phyloP scores from a whole-genome alignment of 1,140 invertebrate genomes.

The Platorchestia sp. region DNA sequence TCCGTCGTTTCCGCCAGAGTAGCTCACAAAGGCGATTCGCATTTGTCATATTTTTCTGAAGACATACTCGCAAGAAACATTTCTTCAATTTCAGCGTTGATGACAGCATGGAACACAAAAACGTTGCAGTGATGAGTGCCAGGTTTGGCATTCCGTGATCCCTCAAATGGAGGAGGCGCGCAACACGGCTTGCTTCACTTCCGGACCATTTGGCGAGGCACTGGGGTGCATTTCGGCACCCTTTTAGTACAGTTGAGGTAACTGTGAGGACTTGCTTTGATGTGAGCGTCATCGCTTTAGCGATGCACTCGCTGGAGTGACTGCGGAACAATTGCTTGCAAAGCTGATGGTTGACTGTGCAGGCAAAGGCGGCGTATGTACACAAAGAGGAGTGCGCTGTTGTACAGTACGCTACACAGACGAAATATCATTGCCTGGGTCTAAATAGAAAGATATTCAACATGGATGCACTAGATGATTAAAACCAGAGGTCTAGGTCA shows the following conservation, averaged over 20 bases:
- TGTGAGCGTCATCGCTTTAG: conserved; percentile 2
- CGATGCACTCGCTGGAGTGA: neutral
- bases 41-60: neutral
- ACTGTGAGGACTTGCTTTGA: neutral
- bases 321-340: neutral
- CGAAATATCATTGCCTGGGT: neutral
- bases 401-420: neutral
- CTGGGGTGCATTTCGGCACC: neutral
- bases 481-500: too few species aligned
- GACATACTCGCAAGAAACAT: neutral
- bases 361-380: neutral
- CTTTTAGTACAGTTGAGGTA: neutral
- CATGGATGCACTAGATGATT: too few species aligned
- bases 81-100: neutral
- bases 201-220: conserved; percentile 25
- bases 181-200: conserved; percentile 36
- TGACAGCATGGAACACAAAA: neutral
- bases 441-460: neutral
- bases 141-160: neutral
- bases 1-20: neutral
- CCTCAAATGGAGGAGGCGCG: neutral
- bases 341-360: neutral
- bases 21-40: neutral
- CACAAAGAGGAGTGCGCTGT: neutral
- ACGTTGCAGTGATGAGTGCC: neutral